A percentile compares a stretch with the other conserved stretches of the same genome.
These are phyloP conservation scores for Actinia equina DNA, from an alignment of 64 coral and sea anemone species.

Conservation along the genomic window DNA sequence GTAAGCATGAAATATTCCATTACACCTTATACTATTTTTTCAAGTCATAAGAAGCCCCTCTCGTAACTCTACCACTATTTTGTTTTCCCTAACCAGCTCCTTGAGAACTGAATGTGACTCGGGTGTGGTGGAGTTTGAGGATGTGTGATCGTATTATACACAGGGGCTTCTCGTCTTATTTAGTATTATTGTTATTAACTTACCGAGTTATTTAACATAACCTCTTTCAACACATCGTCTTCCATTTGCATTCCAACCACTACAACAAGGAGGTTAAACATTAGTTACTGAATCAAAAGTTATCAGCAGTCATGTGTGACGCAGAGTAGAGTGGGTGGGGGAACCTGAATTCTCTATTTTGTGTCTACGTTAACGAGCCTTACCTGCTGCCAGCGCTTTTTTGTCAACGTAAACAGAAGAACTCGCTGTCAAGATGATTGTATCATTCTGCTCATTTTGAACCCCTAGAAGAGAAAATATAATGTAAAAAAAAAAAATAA, in stretches of 20 bases:
- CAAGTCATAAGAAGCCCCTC: too few species aligned
- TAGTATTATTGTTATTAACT: neutral
- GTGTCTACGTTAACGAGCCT: neutral
- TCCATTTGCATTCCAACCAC: conserved; percentile 51
- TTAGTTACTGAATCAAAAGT: too few species aligned
- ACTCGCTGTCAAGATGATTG: conserved; percentile 12
- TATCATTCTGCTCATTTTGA: neutral
- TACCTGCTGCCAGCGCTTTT: conserved; percentile 31
- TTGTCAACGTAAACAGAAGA: neutral
- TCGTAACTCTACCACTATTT: too few species aligned
- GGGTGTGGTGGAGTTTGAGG: too few species aligned
- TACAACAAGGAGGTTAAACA: neutral
- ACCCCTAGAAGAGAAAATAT: neutral
- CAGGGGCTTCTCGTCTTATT: too few species aligned
- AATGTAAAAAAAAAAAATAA: neutral
- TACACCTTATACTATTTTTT: too few species aligned
- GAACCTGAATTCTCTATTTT: too few species aligned
- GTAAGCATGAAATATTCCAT: too few species aligned
- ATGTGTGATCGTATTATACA: too few species aligned
- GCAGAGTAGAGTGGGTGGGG: neutral
- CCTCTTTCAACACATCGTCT: conserved; percentile 2
- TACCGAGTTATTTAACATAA: conserved; percentile 6
- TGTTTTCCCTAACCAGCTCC: too few species aligned
- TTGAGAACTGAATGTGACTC: too few species aligned
- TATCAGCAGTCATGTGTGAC: neutral